Conservation (phyloP, 2,888 invertebrate species). For the Caenorhabditis imperialis region DNA sequence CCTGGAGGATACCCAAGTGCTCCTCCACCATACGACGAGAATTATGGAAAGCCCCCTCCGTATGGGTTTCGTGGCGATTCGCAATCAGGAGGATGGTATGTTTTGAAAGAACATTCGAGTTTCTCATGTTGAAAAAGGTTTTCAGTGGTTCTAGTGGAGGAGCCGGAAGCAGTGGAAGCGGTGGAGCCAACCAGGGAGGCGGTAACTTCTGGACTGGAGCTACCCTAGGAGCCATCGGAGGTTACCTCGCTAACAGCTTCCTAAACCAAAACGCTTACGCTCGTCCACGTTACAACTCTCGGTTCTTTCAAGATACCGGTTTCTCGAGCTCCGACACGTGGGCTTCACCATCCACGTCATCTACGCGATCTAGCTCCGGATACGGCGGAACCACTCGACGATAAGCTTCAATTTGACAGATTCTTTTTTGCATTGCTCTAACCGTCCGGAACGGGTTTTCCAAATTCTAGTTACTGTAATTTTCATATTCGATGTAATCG, state of each 20-base stretch:
- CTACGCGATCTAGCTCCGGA: constrained; percentile 48
- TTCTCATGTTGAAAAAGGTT: constrained; percentile 2
- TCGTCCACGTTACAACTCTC: constrained; percentile 28
- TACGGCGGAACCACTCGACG: constrained; percentile 69
- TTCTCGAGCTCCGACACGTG: constrained; percentile 33
- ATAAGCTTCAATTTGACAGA: constrained; percentile 21
- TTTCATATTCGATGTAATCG: constrained; percentile 13
- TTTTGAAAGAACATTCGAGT: neutral
- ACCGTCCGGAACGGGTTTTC: constrained; percentile 15
- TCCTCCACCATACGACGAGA: constrained; percentile 67
- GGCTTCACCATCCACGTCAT: constrained; percentile 41
- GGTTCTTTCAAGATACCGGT: constrained; percentile 39
- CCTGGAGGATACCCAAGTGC: constrained; percentile 58
- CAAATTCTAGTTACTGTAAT: constrained; percentile 12
- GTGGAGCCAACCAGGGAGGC: constrained; percentile 12
- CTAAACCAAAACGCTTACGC: constrained; percentile 40
- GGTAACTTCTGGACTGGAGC: constrained; percentile 68
- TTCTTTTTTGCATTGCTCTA: neutral
- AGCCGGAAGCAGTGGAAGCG: constrained; percentile 24
- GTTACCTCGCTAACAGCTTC: constrained; percentile 61
- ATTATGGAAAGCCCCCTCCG: constrained; percentile 51
- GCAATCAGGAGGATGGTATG: constrained; percentile 41
- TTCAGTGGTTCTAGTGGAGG: constrained; percentile 27
- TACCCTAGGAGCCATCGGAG: constrained; percentile 71
- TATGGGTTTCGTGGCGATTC: constrained; percentile 52